phyloP scores from a whole-genome alignment of 2,888 invertebrate species.

The Autographa pulchrina region DNA sequence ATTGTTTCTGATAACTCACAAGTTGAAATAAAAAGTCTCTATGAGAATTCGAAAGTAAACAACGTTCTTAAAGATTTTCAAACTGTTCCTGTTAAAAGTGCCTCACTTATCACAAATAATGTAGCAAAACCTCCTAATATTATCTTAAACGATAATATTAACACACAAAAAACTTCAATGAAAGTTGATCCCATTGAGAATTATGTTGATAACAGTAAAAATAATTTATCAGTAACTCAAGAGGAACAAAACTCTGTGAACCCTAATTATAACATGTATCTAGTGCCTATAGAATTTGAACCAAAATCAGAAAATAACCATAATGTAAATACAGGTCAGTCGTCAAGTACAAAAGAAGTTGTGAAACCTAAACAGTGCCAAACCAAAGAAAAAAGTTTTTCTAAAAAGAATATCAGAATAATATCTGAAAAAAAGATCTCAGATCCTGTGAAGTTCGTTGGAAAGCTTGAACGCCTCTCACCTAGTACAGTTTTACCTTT shows the following conservation, averaged over 20 bases:
- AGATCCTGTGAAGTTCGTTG: conserved; percentile 65
- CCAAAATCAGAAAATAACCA: conserved; percentile 3
- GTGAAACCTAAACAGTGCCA: neutral
- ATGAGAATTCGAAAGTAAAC: neutral
- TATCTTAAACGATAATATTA: conserved; percentile 26
- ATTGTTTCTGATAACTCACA: conserved; percentile 46
- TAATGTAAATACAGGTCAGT: conserved; percentile 20
- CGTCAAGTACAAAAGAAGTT: conserved; percentile 6
- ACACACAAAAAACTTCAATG: conserved; percentile 9
- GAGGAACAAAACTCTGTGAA: conserved; percentile 17
- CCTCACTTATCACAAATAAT: conserved; percentile 13
- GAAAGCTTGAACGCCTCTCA: conserved; percentile 71
- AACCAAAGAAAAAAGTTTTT: conserved; percentile 29
- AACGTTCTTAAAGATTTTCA: conserved; percentile 8
- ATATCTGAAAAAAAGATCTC: conserved; percentile 78
- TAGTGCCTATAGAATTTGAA: conserved; percentile 46
- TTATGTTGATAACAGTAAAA: conserved; percentile 17
- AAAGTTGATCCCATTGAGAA: conserved; percentile 11
- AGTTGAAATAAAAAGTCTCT: conserved; percentile 10
- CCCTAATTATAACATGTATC: conserved; percentile 23
- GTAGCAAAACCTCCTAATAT: conserved; percentile 7
- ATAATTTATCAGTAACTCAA: conserved; percentile 13
- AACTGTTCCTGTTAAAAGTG: conserved; percentile 19
- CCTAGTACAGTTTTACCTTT: conserved; percentile 69
- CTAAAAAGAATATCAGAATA: conserved; percentile 73